Base-by-base conservation (phyloP, 2,113 vertebrate genomes). In the Malurus alboscapulatus region DNA sequence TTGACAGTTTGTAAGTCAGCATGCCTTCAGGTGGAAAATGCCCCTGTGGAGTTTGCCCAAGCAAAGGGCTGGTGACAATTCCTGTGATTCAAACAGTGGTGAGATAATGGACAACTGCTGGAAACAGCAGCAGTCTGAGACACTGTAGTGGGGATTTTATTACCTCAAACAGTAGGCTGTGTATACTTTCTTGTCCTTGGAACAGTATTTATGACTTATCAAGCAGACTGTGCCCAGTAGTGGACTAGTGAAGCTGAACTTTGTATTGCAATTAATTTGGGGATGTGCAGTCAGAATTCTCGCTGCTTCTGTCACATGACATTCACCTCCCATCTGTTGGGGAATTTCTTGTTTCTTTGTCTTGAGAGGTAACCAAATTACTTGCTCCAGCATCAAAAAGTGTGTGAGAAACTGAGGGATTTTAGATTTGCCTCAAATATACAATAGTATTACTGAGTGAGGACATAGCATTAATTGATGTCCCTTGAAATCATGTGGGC, bases 401-500 rank as follows among this genome's bases (percentile, higher is more conserved):
- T 8, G 2, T 0, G 2, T 2, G 7, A 62, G 40, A 84, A 15
- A n/a, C 5, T 4, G 27, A 65, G n/a, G 32, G 3, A 11, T 65
- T 65, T 88, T 68, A 47, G 12, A 6, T 78, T 71, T 75, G 32
- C 12, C 10, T 58, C 57, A 48, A 26, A 74, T 50, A 24, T 6
- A 12, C 34, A 40, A 57, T 30, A 53, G 2, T 5, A 12, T 82
- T 36, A n/a, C 32, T 78, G 82, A 82, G n/a, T 55, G 34, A 74
- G 27, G 34, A 38, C 0, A 0, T 42, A 10, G 3, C 51, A 21
- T 58, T n/a, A 44, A 16, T 21, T 54, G 51, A 50, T 17, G 7
- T 30, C 34, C 14, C 3, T 27, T 53, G 34, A 63, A 89, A 32
- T 1, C 0, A 25, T 0, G 1, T 63, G 24, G 54, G 27, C 51